Conservation (phyloP, 2,888 invertebrate genomes). For the Leucophenga maculata region DNA sequence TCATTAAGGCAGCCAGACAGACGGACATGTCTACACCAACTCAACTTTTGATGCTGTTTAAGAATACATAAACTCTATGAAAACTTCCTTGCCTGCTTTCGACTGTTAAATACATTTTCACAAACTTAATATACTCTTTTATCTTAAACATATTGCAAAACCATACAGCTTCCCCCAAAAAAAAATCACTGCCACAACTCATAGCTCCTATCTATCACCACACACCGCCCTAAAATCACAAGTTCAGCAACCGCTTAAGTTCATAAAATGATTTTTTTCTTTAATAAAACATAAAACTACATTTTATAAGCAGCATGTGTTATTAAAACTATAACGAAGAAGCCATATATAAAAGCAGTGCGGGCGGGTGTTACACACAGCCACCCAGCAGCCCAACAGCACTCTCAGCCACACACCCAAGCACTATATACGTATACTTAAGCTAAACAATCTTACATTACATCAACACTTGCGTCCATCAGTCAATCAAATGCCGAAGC, state of each 20-base stretch:
- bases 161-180: background rate
- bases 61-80: no score
- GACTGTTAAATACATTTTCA: no score
- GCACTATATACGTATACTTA: background rate
- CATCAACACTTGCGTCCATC: conserved; percentile 37
- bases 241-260: conserved; percentile 38
- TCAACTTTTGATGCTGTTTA: no score
- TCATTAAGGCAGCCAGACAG: no score
- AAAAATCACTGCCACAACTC: background rate
- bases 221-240: background rate
- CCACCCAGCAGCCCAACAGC: no score
- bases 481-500: conserved; percentile 36
- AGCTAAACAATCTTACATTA: conserved; percentile 42
- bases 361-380: no score
- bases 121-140: background rate
- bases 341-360: no score
- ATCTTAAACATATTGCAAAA: no score
- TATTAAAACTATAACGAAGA: conserved; percentile 34
- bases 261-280: conserved; percentile 45
- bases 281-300: conserved; percentile 24
- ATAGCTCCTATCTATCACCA: background rate
- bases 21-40: no score
- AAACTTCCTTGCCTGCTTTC: no score
- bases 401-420: background rate
- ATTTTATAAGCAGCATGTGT: conserved; percentile 33